Conservation (phyloP, 2,113 vertebrate species). For the Salvelinus namaycush region DNA sequence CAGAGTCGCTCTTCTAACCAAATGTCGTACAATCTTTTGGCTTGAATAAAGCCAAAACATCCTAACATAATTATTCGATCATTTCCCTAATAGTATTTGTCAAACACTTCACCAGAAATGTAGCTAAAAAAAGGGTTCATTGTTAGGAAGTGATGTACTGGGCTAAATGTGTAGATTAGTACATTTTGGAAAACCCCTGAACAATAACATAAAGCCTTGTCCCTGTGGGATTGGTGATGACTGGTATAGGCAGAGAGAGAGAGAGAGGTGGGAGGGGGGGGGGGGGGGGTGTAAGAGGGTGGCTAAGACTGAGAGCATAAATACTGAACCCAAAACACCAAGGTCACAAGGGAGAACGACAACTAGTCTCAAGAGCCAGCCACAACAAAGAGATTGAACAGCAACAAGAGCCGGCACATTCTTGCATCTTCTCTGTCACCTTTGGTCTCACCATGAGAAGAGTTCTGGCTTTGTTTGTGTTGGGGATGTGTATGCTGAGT, state of each 20-base stretch:
- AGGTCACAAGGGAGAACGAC: constrained; percentile 28
- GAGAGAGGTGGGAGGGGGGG: constrained; percentile 5
- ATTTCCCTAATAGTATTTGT: too few species aligned
- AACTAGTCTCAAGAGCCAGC: constrained; percentile 24
- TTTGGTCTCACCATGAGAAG: neutral
- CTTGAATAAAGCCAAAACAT: too few species aligned
- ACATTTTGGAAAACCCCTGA: constrained; percentile 65
- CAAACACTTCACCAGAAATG: too few species aligned
- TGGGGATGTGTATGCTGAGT: constrained; percentile 63
- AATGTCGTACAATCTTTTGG: too few species aligned
- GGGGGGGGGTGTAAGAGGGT: constrained; percentile 29
- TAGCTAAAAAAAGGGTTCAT: too few species aligned
- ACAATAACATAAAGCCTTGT: neutral
- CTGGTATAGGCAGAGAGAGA: neutral
- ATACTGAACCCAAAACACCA: constrained; percentile 59
- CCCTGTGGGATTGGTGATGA: constrained; percentile 57
- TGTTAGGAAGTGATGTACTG: too few species aligned
- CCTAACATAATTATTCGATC: too few species aligned
- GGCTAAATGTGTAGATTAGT: neutral
- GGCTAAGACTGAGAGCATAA: constrained; percentile 67
- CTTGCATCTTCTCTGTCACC: constrained; percentile 7
- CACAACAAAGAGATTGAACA: constrained; percentile 43
- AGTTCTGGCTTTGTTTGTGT: constrained; percentile 57
- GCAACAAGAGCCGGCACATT: neutral
- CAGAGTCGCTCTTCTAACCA: too few species aligned